Evolutionary conservation across 2,888 invertebrate genomes (phyloP), one percentile per base, ranked within the genome.

Genomic region (Xestia xanthographa): DNA sequence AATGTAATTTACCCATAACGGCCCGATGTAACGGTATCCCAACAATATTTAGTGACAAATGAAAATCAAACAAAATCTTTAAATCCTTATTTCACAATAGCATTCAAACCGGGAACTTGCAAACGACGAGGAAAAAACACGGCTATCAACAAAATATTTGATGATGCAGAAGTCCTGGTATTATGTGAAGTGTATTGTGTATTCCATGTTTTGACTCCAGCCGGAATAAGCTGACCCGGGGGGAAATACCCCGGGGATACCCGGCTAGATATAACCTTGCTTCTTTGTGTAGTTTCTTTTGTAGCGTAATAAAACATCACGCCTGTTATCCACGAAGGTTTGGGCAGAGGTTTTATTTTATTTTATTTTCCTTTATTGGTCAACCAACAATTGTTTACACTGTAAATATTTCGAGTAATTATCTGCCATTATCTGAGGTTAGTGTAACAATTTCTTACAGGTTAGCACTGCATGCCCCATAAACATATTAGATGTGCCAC

Each of bases 131-230:
- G 65, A 62, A 85, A 71, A 74, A 85, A 53, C 71, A 72, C 26
- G 58, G 8, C 56, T 26, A 81, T 78, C 75, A 66, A 79, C 71
- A 72, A 81, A 81, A 81, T 80, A 75, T 79, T 81, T 72, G 65
- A 78, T 83, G 79, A 77, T 65, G 78, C 84, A 75, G 71, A 84
- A 87, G 75, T 73, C 70, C 73, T 69, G 75, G 66, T 80, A 68
- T 71, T 60, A 78, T 66, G 63, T 67, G 53, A 73, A 69, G 53
- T 53, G 74, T 69, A 78, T 67, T 77, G 62, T 77, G 71, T 63
- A 67, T 73, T 76, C 76, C 74, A 53, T 67, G 70, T 72, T 74
- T 68, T 45, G 58, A 58, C 58, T 67, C 53, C 48, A 8, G 45
- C 17, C 72, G 68, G 60, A 67, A 77, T 65, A 60, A 70, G 67